Conservation (phyloP, 2,888 invertebrate species). For the Hipparchia semele region DNA sequence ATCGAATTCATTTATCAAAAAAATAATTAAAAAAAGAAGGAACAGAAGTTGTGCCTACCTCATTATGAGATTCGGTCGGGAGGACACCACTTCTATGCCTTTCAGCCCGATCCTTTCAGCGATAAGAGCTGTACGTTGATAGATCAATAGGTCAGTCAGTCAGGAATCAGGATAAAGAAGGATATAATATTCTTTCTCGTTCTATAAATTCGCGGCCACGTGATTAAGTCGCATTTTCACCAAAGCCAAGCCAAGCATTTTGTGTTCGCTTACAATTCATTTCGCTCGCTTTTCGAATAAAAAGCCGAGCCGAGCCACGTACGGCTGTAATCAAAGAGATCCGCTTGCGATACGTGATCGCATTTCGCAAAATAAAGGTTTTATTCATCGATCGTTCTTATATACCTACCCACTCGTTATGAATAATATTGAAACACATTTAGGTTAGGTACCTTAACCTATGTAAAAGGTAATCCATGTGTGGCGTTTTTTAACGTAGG, state of each 20-base stretch:
- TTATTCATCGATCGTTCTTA: slow-evolving; percentile 46
- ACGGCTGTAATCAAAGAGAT: slow-evolving; percentile 66
- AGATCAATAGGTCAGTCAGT: too few species aligned
- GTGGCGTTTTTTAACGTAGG: too few species aligned
- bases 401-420: slow-evolving; percentile 16
- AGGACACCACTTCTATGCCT: too few species aligned
- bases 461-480: neutral
- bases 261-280: slow-evolving; percentile 48
- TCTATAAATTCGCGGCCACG: neutral
- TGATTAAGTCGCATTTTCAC: slow-evolving; percentile 10
- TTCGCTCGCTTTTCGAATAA: slow-evolving; percentile 48
- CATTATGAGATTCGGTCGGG: too few species aligned
- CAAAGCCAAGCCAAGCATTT: slow-evolving; percentile 50
- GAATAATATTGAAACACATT: neutral
- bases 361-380: slow-evolving; percentile 52
- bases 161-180: too few species aligned
- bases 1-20: too few species aligned
- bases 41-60: too few species aligned
- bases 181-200: neutral
- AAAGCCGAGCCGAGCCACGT: slow-evolving; percentile 51
- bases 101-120: too few species aligned
- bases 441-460: neutral
- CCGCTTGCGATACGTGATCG: slow-evolving; percentile 66
- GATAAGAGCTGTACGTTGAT: too few species aligned
- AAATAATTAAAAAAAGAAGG: too few species aligned